These are phyloP conservation scores for Notechis scutatus DNA, from an alignment of 2,113 vertebrate species.

Conservation along the genomic window DNA sequence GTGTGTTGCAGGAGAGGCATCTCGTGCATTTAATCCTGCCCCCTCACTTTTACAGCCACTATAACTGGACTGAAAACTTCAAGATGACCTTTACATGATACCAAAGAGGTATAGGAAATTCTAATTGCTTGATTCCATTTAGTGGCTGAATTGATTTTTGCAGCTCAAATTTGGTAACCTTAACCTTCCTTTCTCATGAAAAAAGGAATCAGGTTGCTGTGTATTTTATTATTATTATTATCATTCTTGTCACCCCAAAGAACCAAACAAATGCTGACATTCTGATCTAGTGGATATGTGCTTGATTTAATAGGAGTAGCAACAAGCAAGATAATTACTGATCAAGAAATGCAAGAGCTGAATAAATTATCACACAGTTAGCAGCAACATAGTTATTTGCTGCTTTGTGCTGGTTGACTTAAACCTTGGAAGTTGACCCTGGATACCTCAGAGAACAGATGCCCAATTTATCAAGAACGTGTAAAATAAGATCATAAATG, in stretches of 20 bases:
- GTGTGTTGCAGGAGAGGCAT: neutral
- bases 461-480: neutral
- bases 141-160: neutral
- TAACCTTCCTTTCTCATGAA: neutral
- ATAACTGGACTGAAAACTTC: neutral
- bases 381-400: neutral
- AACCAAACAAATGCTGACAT: conserved; percentile 33
- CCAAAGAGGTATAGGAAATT: neutral
- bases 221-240: conserved; percentile 3
- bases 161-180: neutral
- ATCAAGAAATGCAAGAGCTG: neutral
- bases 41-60: neutral
- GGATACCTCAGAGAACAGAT: neutral
- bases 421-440: neutral
- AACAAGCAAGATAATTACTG: neutral
- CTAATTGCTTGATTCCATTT: neutral
- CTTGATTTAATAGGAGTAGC: neutral
- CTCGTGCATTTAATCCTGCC: neutral
- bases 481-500: neutral
- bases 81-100: neutral
- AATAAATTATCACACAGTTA: neutral
- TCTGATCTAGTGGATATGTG: conserved; percentile 21
- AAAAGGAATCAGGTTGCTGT: neutral
- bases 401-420: neutral
- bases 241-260: neutral